Base-by-base conservation (phyloP, 2,113 vertebrate species). In the Carassius carassius region DNA sequence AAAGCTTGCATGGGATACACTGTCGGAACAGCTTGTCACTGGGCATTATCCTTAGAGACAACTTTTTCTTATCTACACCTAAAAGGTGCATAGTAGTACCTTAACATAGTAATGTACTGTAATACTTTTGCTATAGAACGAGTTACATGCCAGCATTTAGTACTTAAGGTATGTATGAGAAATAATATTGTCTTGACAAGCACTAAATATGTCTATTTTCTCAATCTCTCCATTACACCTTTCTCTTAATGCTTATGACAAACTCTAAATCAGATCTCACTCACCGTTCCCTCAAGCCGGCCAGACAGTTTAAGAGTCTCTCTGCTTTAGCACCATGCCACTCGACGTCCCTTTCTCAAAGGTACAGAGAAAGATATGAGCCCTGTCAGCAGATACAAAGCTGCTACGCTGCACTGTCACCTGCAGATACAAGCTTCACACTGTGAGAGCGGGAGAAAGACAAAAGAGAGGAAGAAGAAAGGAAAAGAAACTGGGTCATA, bases 401-500 rank as follows among this genome's bases (percentile, higher is more conserved):
- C 79, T 63, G 56, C 78, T 79, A 69, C 14, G 29, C 63, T 19
- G 49, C 29, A 80, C 60, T 86, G 73, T 87, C 81, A 84, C 86
- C 83, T 87, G 78, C 81, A 86, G 65, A 86, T 80, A 78, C 82
- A 86, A 81, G 87, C n/a, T 76, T 75, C 67, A 60, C 7, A 62
- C 47, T 63, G 67, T 54, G 56, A 74, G 23, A 84, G 65, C 16
- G 17, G n/a, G 32, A 56, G 51, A 69, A 63, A 84, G 76, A 86
- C 75, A 84, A 86, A 86, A 83, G 70, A 83, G 69, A 47, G 63
- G 65, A 62, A 32, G 47, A 88, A 83, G 62, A 76, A 86, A 69
- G 41, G 51, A 84, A 29, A 82, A 29, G 63, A 81, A 83, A 86
- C 58, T 87, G 58, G 85, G 86, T 88, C 81, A 86, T 19, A 85